Base-by-base conservation (phyloP, 2,113 vertebrate genomes). In the Sardina pilchardus region DNA sequence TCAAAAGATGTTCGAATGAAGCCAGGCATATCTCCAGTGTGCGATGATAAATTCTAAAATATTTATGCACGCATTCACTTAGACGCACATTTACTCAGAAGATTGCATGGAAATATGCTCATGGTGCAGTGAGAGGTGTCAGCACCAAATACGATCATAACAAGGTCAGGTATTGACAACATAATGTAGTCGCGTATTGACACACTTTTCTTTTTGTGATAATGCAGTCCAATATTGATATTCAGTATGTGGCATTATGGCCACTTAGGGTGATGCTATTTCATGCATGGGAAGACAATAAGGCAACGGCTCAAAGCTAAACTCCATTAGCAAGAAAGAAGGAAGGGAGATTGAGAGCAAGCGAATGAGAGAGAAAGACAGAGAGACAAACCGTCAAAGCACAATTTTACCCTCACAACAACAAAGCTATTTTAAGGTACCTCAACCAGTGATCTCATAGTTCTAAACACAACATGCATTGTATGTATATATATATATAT, bases 151-250 rank as follows among this genome's bases (percentile, higher is more conserved):
- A 43, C 36, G 48, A 36, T 42, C 63, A 84, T 67, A 84, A 84
- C 63, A 43, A 67, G 59, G 42, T 71, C 59, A 75, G 67, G 39
- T 71, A 81, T 45, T n/a, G 71, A 85, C 81, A 78, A 17, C 34
- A 34, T 78, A 78, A 78, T 78, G 71, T 36, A 36, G 71, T 36
- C 71, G 26, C 14, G 0, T 78, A 78, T 78, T 78, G 71, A 34
- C 71, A 36, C 71, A 4, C 0, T 78, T 17, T 12, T 85, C 24
- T 56, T 19, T 81, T 53, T 19, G 48, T 81, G 84, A 81, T 30
- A 84, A 84, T 56, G 21, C 14, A 81, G 84, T 85, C 26, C 34
- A 81, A 42, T 63, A 17, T 63, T 82, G 53, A 19, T n/a, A 63
- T 59, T 83, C 50, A 30, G 30, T 10, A 36, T 78, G 71, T 36